Conservation (phyloP, 2,113 vertebrate genomes). For the Heteronetta atricapilla region DNA sequence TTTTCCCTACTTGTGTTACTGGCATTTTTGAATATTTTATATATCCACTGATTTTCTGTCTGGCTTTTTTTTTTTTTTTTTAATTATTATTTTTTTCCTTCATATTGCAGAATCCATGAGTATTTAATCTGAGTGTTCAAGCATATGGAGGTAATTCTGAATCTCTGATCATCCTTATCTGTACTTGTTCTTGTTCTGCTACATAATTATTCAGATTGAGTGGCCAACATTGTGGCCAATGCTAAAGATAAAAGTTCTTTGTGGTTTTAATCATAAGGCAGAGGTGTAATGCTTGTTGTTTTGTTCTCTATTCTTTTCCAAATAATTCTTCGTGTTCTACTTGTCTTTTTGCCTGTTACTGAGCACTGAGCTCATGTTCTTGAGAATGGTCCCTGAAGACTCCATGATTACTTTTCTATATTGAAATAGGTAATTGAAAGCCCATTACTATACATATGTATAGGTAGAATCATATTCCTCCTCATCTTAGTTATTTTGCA, state of each 20-base stretch:
- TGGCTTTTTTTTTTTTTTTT: not conserved
- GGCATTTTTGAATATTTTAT: not conserved
- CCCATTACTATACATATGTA: not conserved
- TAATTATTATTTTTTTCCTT: too few species aligned
- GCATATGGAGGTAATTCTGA: not conserved
- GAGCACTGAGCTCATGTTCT: not conserved
- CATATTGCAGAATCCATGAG: not conserved
- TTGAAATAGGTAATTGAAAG: not conserved
- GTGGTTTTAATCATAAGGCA: not conserved
- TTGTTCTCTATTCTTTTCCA: not conserved
- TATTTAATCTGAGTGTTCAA: not conserved
- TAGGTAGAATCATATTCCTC: not conserved
- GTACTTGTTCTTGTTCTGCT: not conserved
- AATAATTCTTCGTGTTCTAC: not conserved
- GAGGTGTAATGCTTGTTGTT: fast-evolving
- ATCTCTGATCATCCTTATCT: not conserved
- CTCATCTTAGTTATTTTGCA: not conserved
- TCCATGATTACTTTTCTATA: not conserved
- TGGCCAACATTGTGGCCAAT: not conserved
- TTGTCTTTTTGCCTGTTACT: not conserved
- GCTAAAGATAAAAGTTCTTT: not conserved
- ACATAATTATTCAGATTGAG: not conserved
- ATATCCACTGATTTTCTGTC: not conserved
- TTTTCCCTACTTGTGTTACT: not conserved
- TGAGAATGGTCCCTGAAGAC: not conserved